These are phyloP conservation scores for Agapornis roseicollis DNA, from an alignment of 2,113 vertebrate species.

Conservation along the genomic window DNA sequence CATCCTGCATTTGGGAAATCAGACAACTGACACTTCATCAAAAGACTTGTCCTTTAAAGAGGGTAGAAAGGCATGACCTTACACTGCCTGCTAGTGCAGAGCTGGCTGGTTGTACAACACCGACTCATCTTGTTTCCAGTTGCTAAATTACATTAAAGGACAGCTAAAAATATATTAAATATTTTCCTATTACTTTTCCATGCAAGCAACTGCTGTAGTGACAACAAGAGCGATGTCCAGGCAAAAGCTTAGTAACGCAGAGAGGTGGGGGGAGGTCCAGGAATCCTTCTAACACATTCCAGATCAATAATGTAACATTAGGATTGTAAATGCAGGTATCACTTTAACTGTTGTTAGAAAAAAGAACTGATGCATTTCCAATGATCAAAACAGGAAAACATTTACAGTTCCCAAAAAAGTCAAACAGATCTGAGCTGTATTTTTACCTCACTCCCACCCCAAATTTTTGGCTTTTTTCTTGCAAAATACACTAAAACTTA, in stretches of 20 bases:
- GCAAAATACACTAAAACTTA: background rate
- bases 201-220: slow-evolving; percentile 48
- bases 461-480: background rate
- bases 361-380: background rate
- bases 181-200: slow-evolving; percentile 67
- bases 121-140: slow-evolving; percentile 59
- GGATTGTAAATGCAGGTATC: background rate
- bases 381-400: background rate
- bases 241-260: background rate
- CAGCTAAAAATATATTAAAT: slow-evolving; percentile 70
- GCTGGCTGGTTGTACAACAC: slow-evolving; percentile 6
- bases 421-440: background rate
- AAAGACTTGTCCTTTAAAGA: slow-evolving; percentile 48
- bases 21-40: slow-evolving; percentile 43
- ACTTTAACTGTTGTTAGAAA: background rate
- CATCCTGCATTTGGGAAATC: background rate
- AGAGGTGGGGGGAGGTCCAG: background rate
- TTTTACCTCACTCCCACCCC: background rate
- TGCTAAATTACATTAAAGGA: slow-evolving; percentile 69
- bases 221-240: background rate
- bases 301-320: background rate
- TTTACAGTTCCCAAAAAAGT: background rate
- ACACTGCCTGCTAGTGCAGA: slow-evolving; percentile 20
- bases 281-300: background rate
- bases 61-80: slow-evolving; percentile 32